Base-by-base conservation (phyloP, 2,888 invertebrate genomes). In the Galeruca laticollis region DNA sequence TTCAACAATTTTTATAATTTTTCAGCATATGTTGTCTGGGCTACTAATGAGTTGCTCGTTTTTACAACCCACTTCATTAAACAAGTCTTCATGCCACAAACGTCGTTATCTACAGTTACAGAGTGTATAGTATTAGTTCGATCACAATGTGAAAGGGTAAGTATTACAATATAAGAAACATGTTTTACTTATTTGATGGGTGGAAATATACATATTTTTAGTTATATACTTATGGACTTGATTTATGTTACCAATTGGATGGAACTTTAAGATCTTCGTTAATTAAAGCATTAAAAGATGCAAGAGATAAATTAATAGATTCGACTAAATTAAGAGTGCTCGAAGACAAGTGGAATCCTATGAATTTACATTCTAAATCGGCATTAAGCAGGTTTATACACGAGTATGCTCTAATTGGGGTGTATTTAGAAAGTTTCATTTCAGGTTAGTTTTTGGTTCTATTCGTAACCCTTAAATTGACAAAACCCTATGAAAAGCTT, bases 241-340 rank as follows among this genome's bases (percentile, higher is more conserved):
- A 99, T 87, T 88, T 99, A 69, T 92, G 94, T 74, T 98, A 97
- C 85, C 94, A 96, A 83, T 88, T 99, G 78, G 95, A 98, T 82
- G 94, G 94, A 26, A 90, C 95, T 73, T 86, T 99, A 70, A 89
- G 95, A 73, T 89, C 90, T 11, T 93, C 95, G 0, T 87, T 96
- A 60, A 91, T 90, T 52, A 90, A 91, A 85, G 91, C 93, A 21
- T 86, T 97, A 70, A 89, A 89, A 77, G 95, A 95, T 78, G 91
- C 93, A 57, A 91, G 92, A 76, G 94, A 94, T 75, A 95, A 95
- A 83, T 88, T 94, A 76, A 88, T 94, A 18, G 96, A 97, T 82
- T 93, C 93, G 0, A 91, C 95, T 77, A 94, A 93, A 84, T 86
- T 91, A 68, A 89, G 90, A 79, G 89, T 92, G 6, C 85, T 90